phyloP scores from a whole-genome alignment of 2,888 invertebrate species.

The Himalopsyche kuldschensis region DNA sequence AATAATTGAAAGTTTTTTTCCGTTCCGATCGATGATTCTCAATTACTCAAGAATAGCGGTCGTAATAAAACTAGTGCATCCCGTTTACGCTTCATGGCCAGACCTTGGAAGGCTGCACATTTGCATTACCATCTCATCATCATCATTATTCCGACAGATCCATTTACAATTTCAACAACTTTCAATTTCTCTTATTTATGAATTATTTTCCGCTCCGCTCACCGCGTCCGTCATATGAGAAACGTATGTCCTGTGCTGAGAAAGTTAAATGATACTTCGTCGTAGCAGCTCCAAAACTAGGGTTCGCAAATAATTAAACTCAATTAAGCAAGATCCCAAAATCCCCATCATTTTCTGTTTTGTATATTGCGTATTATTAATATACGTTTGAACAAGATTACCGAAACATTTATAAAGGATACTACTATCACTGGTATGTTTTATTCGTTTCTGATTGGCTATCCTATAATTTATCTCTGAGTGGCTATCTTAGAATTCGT shows the following conservation, averaged over 20 bases:
- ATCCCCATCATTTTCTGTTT: no score
- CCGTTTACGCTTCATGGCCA: not conserved
- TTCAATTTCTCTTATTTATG: not conserved
- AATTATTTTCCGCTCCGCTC: not conserved
- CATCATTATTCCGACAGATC: not conserved
- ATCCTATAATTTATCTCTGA: no score
- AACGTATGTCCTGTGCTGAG: not conserved
- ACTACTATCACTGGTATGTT: no score
- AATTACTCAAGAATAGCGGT: not conserved
- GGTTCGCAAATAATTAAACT: not conserved
- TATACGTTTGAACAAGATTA: no score
- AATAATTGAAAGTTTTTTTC: not conserved
- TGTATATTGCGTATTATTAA: no score
- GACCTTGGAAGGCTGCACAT: not conserved
- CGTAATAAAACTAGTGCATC: not conserved
- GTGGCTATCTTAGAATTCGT: no score
- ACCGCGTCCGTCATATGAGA: not conserved
- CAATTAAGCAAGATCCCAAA: no score
- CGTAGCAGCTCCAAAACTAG: not conserved
- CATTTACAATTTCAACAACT: not conserved
- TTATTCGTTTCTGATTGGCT: no score
- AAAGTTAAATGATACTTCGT: not conserved
- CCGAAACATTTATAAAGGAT: no score
- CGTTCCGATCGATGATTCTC: not conserved
- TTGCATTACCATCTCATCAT: not conserved